A percentile compares a stretch with the other conserved stretches of the same genome.
phyloP scores from a whole-genome alignment of 2,888 invertebrate genomes.

The Microplitis deprimator region DNA sequence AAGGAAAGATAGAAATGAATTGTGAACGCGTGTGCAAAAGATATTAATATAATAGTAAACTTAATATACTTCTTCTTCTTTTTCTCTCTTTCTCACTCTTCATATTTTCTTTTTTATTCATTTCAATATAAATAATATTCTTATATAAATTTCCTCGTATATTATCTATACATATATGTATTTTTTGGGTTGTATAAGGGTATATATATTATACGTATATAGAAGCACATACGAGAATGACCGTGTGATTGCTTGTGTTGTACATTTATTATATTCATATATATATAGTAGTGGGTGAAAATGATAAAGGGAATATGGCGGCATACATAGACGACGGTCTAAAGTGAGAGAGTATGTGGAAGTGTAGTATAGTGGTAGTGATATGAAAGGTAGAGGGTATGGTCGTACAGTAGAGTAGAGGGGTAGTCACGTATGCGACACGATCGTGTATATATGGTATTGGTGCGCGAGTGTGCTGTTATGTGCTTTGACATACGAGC shows the following conservation, averaged over 20 bases:
- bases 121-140: too few species aligned
- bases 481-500: conserved; percentile 66
- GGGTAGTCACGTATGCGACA: not conserved
- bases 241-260: not conserved
- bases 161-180: not conserved
- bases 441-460: not conserved
- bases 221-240: not conserved
- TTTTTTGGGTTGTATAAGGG: not conserved
- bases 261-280: not conserved
- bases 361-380: not conserved
- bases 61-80: conserved; percentile 4
- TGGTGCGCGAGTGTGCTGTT: conserved; percentile 25
- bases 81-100: not conserved
- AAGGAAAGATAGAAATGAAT: not conserved
- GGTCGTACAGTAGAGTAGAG: not conserved
- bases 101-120: not conserved
- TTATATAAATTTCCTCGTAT: not conserved
- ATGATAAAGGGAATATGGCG: not conserved
- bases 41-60: not conserved
- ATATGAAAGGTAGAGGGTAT: not conserved
- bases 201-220: not conserved
- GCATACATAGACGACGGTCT: not conserved
- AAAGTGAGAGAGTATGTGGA: not conserved
- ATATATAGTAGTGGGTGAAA: not conserved
- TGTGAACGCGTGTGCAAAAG: not conserved